Conservation (phyloP, 2,888 invertebrate species). For the Apodemia mormo region DNA sequence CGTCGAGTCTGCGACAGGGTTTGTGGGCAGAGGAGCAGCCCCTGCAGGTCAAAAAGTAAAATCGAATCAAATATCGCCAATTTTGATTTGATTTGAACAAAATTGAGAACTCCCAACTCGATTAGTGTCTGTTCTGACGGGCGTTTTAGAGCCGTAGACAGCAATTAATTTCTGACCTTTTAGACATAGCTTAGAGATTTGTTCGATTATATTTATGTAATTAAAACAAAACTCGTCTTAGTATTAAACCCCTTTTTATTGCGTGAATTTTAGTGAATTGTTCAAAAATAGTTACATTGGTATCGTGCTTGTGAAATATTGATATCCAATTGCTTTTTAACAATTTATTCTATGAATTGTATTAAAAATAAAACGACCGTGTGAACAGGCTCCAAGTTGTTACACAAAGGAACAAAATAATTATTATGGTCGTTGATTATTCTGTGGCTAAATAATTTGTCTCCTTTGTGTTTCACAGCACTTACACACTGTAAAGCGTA, state of each 20-base stretch:
- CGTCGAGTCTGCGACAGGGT: conserved; percentile 94
- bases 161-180: neutral
- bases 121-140: conserved; percentile 22
- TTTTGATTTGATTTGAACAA: conserved; percentile 52
- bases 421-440: neutral
- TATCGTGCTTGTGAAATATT: neutral
- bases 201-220: neutral
- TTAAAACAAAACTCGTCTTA: neutral
- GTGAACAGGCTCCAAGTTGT: conserved; percentile 8
- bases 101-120: conserved; percentile 51
- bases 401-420: conserved; percentile 11
- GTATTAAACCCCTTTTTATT: neutral
- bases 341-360: neutral
- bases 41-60: conserved; percentile 83
- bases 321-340: too few relatives aligned
- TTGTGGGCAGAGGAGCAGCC: conserved; percentile 94
- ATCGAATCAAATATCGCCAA: conserved; percentile 64
- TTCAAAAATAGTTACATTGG: neutral
- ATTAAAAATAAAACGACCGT: neutral
- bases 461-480: conserved; percentile 60
- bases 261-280: neutral
- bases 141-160: neutral
- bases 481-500: conserved; percentile 56
- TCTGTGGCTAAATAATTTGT: neutral
- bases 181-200: neutral